A percentile compares a stretch with the other conserved stretches of the same genome.
Conservation (phyloP, 1,140 invertebrate genomes). For the Atta colombica region DNA sequence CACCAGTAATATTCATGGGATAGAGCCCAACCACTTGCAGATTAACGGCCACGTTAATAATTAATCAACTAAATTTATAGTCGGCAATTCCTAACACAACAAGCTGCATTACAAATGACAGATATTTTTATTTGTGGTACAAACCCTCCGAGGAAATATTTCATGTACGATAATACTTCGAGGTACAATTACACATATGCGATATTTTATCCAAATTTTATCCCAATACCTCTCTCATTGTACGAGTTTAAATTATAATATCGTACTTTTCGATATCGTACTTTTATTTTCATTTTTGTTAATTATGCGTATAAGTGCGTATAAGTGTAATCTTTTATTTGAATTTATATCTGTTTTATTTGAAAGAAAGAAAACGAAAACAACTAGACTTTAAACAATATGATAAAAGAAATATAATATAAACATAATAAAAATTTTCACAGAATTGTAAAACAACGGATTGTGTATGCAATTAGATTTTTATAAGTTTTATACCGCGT, state of each 20-base stretch:
- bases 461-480: neutral
- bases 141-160: constrained; percentile 7
- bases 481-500: neutral
- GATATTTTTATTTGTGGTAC: constrained; percentile 5
- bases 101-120: constrained; percentile 7
- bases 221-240: neutral
- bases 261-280: neutral
- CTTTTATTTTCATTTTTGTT: neutral
- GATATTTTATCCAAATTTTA: constrained; percentile 31
- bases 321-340: neutral
- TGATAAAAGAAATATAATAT: neutral
- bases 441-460: neutral
- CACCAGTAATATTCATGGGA: constrained; percentile 3
- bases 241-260: neutral
- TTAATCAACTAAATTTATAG: constrained; percentile 33
- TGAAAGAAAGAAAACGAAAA: neutral
- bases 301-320: neutral
- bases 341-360: neutral
- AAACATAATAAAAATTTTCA: neutral
- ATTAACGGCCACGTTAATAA: constrained; percentile 32
- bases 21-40: neutral
- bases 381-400: neutral
- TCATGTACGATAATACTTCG: constrained; percentile 15
- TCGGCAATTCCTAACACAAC: neutral
- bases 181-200: neutral